Percentiles rank a stretch among this genome's conserved stretches.
These are phyloP conservation scores for Phenganax stokvisi DNA, from an alignment of 92 coral and sea anemone species.

Conservation along the genomic window DNA sequence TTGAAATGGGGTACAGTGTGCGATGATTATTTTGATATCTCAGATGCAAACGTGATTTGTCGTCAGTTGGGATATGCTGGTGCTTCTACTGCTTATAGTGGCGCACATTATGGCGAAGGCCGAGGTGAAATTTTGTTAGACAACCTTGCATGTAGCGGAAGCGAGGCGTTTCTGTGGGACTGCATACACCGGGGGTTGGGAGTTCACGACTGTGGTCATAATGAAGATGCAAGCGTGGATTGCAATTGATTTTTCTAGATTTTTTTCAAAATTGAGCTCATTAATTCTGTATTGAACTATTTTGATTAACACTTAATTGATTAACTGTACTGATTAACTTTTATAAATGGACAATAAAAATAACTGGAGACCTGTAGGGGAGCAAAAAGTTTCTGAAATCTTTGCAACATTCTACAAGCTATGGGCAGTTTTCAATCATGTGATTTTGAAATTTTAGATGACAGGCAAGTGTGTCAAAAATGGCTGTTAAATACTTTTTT, in stretches of 20 bases:
- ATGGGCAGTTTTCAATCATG: no score
- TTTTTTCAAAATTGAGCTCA: no score
- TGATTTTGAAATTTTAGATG: no score
- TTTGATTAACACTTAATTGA: no score
- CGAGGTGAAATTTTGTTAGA: not conserved
- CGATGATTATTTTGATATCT: constrained; percentile 2
- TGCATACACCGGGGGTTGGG: not conserved
- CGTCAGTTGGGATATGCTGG: constrained; percentile 20
- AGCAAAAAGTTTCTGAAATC: no score
- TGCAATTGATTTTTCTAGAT: not conserved
- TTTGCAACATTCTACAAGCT: no score
- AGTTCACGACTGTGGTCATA: constrained; percentile 11
- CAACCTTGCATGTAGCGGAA: not conserved
- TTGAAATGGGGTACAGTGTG: constrained; percentile 1
- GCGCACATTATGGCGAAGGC: not conserved
- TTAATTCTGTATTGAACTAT: no score
- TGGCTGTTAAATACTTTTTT: no score
- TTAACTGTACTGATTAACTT: no score
- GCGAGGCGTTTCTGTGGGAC: not conserved
- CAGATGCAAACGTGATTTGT: not conserved
- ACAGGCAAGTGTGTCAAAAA: no score
- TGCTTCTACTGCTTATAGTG: not conserved
- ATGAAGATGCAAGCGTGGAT: constrained; percentile 16
- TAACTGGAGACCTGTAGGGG: no score
- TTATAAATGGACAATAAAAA: no score